Conservation (phyloP, 92 coral and sea anemone species). For the Paramuricea clavata region DNA sequence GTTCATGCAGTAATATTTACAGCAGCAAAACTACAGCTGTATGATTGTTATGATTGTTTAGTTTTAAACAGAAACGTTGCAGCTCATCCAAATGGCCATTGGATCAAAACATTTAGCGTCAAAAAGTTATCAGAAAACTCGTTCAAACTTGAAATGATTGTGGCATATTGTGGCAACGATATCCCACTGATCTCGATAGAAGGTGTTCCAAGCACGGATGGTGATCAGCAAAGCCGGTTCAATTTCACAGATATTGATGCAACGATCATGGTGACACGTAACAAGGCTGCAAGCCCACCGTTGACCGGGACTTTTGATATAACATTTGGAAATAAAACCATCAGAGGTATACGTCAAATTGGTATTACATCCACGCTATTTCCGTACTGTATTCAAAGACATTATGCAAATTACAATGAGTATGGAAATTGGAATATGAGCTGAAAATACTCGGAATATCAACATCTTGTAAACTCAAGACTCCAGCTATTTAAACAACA, state of each 20-base stretch:
- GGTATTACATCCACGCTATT: too few species aligned
- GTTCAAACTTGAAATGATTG: constrained; percentile 72
- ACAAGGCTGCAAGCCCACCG: constrained; percentile 78
- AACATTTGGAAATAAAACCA: constrained; percentile 52
- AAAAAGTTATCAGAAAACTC: constrained; percentile 60
- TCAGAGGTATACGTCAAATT: constrained; percentile 62
- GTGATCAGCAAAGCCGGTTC: constrained; percentile 51
- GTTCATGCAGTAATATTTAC: too few species aligned
- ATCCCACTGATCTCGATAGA: constrained; percentile 72
- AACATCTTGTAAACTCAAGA: too few species aligned
- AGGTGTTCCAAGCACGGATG: constrained; percentile 61
- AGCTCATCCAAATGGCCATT: constrained; percentile 81
- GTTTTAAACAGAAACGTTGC: constrained; percentile 69
- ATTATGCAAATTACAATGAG: too few species aligned
- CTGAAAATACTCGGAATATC: too few species aligned
- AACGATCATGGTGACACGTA: constrained; percentile 70
- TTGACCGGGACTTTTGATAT: constrained; percentile 82
- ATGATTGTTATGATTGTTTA: constrained; percentile 5
- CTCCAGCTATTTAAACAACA: too few species aligned
- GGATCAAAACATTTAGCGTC: constrained; percentile 72
- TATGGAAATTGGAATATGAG: too few species aligned
- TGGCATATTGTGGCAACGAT: constrained; percentile 79
- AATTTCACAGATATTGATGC: constrained; percentile 56
- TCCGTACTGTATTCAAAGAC: too few species aligned
- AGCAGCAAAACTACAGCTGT: too few species aligned